Percentiles rank a stretch among this genome's conserved stretches.
phyloP scores from a whole-genome alignment of 1,140 invertebrate species.

The Diplogasteroides magnus region DNA sequence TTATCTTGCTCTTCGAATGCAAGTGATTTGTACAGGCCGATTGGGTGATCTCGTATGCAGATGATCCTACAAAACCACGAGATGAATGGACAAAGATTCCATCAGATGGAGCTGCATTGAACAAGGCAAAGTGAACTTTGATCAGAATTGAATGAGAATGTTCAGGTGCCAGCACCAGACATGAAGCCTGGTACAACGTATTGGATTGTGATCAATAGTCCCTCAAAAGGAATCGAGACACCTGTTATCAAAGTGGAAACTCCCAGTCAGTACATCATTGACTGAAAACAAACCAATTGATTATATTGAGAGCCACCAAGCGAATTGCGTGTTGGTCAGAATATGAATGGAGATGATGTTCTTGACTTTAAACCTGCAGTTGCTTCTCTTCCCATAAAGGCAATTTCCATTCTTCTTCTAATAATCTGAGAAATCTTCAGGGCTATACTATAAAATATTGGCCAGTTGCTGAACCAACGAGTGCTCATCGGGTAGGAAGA shows the following conservation, averaged over 20 bases:
- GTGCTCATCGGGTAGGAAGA: too few species aligned
- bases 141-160: too few species aligned
- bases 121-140: too few species aligned
- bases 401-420: not conserved
- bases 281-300: not conserved
- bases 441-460: slow-evolving; percentile 23
- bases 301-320: slow-evolving; percentile 36
- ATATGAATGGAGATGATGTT: slow-evolving; percentile 54
- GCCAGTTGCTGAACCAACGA: too few species aligned
- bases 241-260: slow-evolving; percentile 43
- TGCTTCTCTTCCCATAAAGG: slow-evolving; percentile 33
- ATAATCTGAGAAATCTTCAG: too few species aligned
- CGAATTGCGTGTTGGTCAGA: slow-evolving; percentile 46
- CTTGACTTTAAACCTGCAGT: slow-evolving; percentile 53
- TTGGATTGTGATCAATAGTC: slow-evolving; percentile 48
- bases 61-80: slow-evolving; percentile 43
- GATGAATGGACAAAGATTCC: slow-evolving; percentile 42
- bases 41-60: slow-evolving; percentile 47
- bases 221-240: slow-evolving; percentile 44
- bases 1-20: not conserved
- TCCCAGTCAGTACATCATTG: slow-evolving; percentile 39
- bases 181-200: slow-evolving; percentile 44
- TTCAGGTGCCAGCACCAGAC: slow-evolving; percentile 35
- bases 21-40: slow-evolving; percentile 15
- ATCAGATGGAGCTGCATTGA: slow-evolving; percentile 40